Conservation (phyloP, 2,113 vertebrate species). For the Hirundichthys speculiger region DNA sequence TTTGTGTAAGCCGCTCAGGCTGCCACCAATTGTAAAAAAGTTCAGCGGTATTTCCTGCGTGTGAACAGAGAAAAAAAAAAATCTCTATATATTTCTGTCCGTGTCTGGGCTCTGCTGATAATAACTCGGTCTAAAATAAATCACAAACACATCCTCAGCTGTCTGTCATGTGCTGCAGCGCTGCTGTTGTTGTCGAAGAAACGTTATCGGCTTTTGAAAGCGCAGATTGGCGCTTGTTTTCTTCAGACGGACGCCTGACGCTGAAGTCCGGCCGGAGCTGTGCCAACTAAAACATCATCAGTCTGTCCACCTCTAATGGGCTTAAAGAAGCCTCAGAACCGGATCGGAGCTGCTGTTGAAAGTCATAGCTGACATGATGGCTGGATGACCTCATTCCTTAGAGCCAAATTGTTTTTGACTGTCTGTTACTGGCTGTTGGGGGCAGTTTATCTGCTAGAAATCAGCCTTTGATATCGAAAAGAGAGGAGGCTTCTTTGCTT, state of each 20-base stretch:
- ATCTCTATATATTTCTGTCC: too few species aligned
- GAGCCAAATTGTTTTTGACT: too few species aligned
- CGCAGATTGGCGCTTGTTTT: constrained; percentile 31
- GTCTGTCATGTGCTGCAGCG: constrained; percentile 27
- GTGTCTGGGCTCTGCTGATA: constrained; percentile 50
- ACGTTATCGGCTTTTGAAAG: constrained; percentile 29
- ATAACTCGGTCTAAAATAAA: constrained; percentile 42
- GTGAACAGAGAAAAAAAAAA: constrained; percentile 33
- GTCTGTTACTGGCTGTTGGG: too few species aligned
- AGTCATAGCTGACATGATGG: not conserved
- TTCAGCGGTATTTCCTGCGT: constrained; percentile 40
- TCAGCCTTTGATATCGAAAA: too few species aligned
- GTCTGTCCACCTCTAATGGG: constrained; percentile 18
- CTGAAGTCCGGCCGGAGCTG: not conserved
- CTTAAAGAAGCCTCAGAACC: constrained; percentile 2
- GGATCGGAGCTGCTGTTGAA: constrained; percentile 10
- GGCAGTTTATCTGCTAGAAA: too few species aligned
- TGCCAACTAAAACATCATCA: constrained; percentile 44
- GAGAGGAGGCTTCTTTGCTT: too few species aligned
- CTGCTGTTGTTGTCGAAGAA: constrained; percentile 14
- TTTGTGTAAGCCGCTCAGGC: constrained; percentile 26
- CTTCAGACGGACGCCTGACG: constrained; percentile 37
- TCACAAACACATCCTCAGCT: constrained; percentile 48
- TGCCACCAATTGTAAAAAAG: constrained; percentile 44
- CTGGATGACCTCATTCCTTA: too few species aligned